Percentiles rank a stretch among this genome's conserved stretches.
phyloP scores from a whole-genome alignment of 92 coral and sea anemone genomes.

The Zoanthus solanderi region DNA sequence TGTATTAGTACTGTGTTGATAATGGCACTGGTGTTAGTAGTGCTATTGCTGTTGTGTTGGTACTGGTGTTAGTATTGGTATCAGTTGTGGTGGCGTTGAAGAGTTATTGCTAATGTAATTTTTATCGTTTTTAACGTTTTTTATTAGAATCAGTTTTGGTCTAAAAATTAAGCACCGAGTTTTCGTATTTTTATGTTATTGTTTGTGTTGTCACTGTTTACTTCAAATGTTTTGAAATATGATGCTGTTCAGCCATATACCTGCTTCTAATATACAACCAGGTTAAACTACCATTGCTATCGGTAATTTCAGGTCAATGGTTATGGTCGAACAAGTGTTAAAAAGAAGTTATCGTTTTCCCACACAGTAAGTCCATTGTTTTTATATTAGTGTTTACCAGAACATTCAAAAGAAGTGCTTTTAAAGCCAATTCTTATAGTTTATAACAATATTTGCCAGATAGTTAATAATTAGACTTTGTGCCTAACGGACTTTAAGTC shows the following conservation, averaged over 20 bases:
- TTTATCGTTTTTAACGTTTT: too few relatives aligned
- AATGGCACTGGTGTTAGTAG: background rate
- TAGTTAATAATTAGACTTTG: too few relatives aligned
- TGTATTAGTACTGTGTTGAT: background rate
- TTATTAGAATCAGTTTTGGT: too few relatives aligned
- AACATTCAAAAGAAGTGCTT: background rate
- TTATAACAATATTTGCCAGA: too few relatives aligned
- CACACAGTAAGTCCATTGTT: constrained; percentile 74
- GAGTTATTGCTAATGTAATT: too few relatives aligned
- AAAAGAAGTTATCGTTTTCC: constrained; percentile 96
- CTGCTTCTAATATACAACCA: background rate
- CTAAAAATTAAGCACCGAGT: too few relatives aligned
- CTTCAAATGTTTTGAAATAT: background rate
- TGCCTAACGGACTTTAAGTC: too few relatives aligned
- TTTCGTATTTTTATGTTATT: too few relatives aligned
- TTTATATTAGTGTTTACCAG: background rate
- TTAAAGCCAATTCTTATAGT: background rate
- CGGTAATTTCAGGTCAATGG: constrained; percentile 63
- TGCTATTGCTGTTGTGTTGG: background rate
- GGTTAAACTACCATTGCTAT: background rate
- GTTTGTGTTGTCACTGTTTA: too few relatives aligned
- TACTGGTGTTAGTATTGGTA: background rate
- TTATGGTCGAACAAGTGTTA: constrained; percentile 81
- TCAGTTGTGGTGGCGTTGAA: background rate
- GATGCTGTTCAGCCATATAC: background rate